Percentiles rank a stretch among this genome's conserved stretches.
phyloP scores from a whole-genome alignment of 1,140 invertebrate species.

The Aplysia californica region DNA sequence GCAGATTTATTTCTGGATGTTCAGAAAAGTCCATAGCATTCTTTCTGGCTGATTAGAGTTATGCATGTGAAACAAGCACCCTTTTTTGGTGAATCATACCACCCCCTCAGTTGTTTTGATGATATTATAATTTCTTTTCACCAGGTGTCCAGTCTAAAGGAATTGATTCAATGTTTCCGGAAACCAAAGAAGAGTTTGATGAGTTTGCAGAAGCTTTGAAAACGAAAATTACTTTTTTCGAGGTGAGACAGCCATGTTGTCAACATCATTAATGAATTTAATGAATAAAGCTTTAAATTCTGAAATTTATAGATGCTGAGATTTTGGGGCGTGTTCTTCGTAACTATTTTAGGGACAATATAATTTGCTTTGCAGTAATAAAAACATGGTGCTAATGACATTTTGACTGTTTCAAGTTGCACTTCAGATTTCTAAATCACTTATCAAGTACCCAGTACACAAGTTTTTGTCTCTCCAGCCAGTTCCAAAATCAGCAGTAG shows the following conservation, averaged over 20 bases:
- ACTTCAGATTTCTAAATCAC: too few relatives aligned
- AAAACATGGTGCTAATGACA: neutral
- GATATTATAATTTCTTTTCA: neutral
- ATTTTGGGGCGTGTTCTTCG: too few relatives aligned
- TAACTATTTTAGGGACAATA: neutral
- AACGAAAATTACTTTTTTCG: constrained; percentile 46
- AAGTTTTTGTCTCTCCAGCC: too few relatives aligned
- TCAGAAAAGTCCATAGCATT: neutral
- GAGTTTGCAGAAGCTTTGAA: constrained; percentile 46
- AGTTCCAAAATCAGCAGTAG: too few relatives aligned
- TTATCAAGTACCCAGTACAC: too few relatives aligned
- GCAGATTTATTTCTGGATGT: neutral
- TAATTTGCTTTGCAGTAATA: neutral
- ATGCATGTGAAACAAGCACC: neutral
- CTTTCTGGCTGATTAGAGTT: neutral
- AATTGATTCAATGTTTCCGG: constrained; percentile 46
- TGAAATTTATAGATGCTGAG: neutral
- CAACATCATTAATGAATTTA: too few relatives aligned
- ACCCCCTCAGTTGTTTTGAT: neutral
- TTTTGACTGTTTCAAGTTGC: too few relatives aligned
- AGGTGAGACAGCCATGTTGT: constrained; percentile 32
- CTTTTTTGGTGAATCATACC: neutral
- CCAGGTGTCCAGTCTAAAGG: constrained; percentile 3
- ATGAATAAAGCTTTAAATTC: neutral
- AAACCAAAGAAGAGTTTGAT: constrained; percentile 45